Evolutionary conservation across 2,113 vertebrate species (phyloP).

Genomic region (Elephantulus edwardii): DNA sequence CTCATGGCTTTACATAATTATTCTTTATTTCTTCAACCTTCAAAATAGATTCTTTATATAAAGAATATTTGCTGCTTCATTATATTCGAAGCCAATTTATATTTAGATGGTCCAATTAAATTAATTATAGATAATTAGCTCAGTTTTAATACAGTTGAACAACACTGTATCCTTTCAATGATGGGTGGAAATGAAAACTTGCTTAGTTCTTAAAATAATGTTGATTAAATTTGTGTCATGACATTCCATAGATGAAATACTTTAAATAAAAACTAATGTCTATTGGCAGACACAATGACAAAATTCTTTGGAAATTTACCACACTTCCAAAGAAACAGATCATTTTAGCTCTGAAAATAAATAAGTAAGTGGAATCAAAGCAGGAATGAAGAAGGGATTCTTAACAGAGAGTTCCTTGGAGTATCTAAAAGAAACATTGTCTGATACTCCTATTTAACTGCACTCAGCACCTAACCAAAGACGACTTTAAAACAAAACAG

Average conservation of each 20-base stretch:
- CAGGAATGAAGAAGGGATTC: not conserved
- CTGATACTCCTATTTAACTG: too few relatives aligned
- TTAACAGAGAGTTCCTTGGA: too few relatives aligned
- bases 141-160: not conserved
- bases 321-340: not conserved
- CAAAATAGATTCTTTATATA: not conserved
- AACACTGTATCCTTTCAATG: not conserved
- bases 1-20: not conserved
- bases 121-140: not conserved
- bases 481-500: too few relatives aligned
- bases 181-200: not conserved
- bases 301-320: not conserved
- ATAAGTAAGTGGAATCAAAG: not conserved
- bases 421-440: too few relatives aligned
- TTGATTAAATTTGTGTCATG: not conserved
- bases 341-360: not conserved
- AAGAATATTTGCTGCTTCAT: not conserved
- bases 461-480: too few relatives aligned
- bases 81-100: not conserved
- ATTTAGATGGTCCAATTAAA: constrained; percentile 36
- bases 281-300: not conserved
- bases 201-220: not conserved
- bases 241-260: constrained; percentile 4
- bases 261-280: not conserved
- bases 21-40: not conserved